These are phyloP conservation scores for Trichacis sp. DNA, from an alignment of 2,888 invertebrate species.

Conservation along the genomic window DNA sequence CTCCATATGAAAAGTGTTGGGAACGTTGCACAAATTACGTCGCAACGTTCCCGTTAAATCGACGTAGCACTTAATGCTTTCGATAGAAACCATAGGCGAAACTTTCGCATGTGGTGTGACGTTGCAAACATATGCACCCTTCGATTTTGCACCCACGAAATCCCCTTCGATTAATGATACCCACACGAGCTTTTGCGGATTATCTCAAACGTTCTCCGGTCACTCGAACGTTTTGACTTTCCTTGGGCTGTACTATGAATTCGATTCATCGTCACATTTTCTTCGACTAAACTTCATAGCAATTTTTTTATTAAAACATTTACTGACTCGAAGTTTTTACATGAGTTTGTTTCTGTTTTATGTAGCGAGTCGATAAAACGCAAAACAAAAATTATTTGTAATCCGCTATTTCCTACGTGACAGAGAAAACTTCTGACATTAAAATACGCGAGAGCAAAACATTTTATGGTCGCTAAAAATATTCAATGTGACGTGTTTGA, in stretches of 20 bases:
- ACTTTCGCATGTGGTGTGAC: constrained; percentile 15
- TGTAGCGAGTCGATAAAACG: background rate
- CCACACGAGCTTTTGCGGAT: constrained; percentile 59
- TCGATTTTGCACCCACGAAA: constrained; percentile 50
- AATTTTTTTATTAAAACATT: constrained; percentile 19
- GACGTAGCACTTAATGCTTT: constrained; percentile 11
- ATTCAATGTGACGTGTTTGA: too few relatives aligned
- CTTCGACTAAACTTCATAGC: constrained; percentile 14
- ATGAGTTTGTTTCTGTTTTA: background rate
- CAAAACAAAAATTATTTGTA: background rate
- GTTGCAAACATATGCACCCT: constrained; percentile 56
- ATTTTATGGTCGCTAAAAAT: background rate
- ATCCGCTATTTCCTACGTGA: background rate
- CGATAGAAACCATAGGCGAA: constrained; percentile 7
- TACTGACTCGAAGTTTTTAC: constrained; percentile 14
- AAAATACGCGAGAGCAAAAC: background rate
- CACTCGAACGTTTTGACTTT: constrained; percentile 35
- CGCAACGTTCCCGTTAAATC: background rate
- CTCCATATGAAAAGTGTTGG: background rate
- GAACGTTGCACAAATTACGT: background rate
- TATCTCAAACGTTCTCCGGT: constrained; percentile 63
- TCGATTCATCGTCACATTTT: constrained; percentile 21
- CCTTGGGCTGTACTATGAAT: constrained; percentile 19
- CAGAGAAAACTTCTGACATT: background rate
- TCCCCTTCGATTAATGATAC: constrained; percentile 60